Evolutionary conservation across 2,113 vertebrate species (phyloP).

Genomic region (Hylia prasina): DNA sequence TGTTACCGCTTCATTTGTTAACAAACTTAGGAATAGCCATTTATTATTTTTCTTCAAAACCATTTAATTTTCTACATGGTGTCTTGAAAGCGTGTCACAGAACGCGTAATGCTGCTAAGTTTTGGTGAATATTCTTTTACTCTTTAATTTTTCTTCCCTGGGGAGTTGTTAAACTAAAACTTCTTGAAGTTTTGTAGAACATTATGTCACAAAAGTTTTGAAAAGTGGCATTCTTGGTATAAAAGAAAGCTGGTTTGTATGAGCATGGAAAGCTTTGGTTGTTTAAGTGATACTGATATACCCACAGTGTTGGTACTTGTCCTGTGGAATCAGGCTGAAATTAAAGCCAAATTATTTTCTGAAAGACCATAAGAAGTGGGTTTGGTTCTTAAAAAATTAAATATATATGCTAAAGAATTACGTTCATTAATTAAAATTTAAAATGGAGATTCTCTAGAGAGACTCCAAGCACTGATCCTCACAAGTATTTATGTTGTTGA

Average conservation of each 20-base stretch:
- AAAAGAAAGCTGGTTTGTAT: neutral
- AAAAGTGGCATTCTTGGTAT: neutral
- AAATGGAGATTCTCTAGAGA: neutral
- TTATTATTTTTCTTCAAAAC: neutral
- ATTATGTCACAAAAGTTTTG: neutral
- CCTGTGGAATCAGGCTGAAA: neutral
- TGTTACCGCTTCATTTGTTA: neutral
- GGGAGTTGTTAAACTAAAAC: neutral
- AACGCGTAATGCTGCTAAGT: neutral
- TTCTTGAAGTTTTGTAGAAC: neutral
- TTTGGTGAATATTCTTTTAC: neutral
- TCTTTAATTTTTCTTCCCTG: neutral
- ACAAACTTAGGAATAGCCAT: fast-evolving
- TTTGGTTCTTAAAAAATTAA: neutral
- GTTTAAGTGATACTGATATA: neutral
- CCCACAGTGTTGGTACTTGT: neutral
- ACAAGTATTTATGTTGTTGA: neutral
- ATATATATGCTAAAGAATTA: neutral
- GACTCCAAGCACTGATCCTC: neutral
- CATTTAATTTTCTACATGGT: neutral
- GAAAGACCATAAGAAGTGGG: neutral
- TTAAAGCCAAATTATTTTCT: neutral
- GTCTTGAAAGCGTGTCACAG: neutral
- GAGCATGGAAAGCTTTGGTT: neutral
- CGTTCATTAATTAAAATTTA: neutral